A percentile compares a stretch with the other conserved stretches of the same genome.
These are phyloP conservation scores for Dicentrarchus labrax DNA, from an alignment of 2,113 vertebrate genomes.

Conservation along the genomic window DNA sequence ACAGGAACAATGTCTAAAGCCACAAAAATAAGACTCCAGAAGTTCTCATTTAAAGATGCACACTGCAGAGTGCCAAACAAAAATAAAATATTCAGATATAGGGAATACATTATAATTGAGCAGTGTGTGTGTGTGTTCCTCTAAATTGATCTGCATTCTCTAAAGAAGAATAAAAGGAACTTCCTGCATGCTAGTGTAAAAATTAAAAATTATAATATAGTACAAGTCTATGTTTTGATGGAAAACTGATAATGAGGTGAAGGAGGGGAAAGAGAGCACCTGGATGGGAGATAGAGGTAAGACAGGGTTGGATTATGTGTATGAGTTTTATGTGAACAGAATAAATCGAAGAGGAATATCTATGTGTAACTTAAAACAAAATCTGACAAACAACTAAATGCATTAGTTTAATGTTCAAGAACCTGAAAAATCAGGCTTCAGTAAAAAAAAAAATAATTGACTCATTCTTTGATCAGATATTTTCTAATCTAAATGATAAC, in stretches of 20 bases:
- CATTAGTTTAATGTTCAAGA: too few relatives aligned
- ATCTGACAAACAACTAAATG: not conserved
- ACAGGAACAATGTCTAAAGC: not conserved
- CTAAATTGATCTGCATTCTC: too few relatives aligned
- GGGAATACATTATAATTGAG: too few relatives aligned
- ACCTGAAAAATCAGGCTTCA: too few relatives aligned
- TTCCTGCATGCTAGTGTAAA: not conserved
- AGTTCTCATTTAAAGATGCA: not conserved
- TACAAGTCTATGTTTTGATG: not conserved
- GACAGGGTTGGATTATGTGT: not conserved
- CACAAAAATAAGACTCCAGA: not conserved
- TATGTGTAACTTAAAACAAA: not conserved
- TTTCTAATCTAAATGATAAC: too few relatives aligned
- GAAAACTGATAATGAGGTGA: not conserved
- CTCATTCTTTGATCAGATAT: too few relatives aligned
- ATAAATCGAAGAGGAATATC: too few relatives aligned
- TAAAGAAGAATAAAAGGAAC: not conserved
- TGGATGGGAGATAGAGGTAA: not conserved
- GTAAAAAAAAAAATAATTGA: too few relatives aligned
- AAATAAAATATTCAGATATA: too few relatives aligned
- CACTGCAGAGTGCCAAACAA: too few relatives aligned
- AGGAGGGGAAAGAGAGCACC: not conserved
- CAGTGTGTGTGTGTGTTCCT: too few relatives aligned
- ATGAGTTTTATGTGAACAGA: too few relatives aligned
- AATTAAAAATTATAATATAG: not conserved